phyloP scores from a whole-genome alignment of 2,888 invertebrate species.

The Eremobia ochroleuca region DNA sequence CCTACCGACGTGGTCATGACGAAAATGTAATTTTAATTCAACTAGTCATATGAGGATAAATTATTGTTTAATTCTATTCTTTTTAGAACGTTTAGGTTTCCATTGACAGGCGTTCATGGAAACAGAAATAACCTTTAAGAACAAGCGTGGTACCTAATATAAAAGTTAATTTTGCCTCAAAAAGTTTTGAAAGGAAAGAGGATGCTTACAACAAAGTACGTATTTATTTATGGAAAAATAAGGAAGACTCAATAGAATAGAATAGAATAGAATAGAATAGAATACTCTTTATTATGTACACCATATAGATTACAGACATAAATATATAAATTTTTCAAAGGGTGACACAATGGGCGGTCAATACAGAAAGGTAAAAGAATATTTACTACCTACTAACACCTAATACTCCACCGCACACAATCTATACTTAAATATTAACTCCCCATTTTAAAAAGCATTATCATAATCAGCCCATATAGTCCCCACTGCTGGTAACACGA shows the following conservation, averaged over 20 bases:
- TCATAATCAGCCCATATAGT: not conserved
- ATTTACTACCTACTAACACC: not conserved
- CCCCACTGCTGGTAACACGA: not conserved
- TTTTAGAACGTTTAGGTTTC: slow-evolving; percentile 28
- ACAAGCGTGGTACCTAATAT: not conserved
- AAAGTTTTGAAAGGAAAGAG: not conserved
- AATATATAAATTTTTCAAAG: too few relatives aligned
- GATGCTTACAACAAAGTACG: not conserved
- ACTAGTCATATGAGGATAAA: slow-evolving; percentile 78
- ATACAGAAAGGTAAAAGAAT: not conserved
- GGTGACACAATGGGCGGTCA: too few relatives aligned
- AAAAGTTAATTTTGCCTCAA: not conserved
- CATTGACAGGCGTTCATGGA: slow-evolving; percentile 8
- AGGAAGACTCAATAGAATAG: too few relatives aligned
- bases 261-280: too few relatives aligned
- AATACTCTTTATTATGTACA: too few relatives aligned
- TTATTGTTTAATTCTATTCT: slow-evolving; percentile 62
- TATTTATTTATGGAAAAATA: not conserved
- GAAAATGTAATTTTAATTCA: slow-evolving; percentile 84
- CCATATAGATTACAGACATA: too few relatives aligned
- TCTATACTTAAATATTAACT: not conserved
- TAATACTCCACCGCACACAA: too few relatives aligned
- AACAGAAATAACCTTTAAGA: not conserved
- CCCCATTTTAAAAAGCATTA: not conserved
- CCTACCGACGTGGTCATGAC: slow-evolving; percentile 80